Evolutionary conservation across 2,797 vertebrate species (phyloP).

Genomic region (Hipposideros larvatus): DNA sequence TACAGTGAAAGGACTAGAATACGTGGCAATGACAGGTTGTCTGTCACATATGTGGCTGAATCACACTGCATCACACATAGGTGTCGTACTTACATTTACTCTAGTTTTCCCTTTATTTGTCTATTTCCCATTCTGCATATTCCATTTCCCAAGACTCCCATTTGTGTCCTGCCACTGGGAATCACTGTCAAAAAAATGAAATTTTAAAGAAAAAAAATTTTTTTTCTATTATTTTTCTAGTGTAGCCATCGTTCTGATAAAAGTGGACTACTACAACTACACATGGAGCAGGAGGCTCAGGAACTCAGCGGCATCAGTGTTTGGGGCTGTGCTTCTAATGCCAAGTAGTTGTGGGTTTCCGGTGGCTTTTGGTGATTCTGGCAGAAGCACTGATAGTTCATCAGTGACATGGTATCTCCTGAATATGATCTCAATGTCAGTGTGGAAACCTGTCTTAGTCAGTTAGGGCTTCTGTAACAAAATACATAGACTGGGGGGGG

Average conservation of each 20-base stretch:
- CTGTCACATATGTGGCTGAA: background rate
- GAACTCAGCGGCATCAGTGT: background rate
- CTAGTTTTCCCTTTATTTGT: background rate
- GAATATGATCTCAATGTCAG: background rate
- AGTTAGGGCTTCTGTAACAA: background rate
- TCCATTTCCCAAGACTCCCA: background rate
- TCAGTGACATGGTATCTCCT: background rate
- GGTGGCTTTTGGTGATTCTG: background rate
- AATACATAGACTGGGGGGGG: background rate
- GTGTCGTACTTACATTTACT: background rate
- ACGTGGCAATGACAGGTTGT: background rate
- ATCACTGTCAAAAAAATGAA: background rate
- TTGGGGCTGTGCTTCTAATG: accelerated
- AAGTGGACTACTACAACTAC: background rate
- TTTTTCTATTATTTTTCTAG: background rate
- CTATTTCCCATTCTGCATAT: background rate
- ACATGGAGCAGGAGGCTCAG: no score
- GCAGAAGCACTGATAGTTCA: background rate
- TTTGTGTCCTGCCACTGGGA: background rate
- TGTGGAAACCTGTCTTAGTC: background rate
- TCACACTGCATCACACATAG: background rate
- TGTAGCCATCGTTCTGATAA: background rate
- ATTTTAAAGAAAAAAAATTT: background rate
- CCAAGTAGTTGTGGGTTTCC: background rate
- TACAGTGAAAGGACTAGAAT: background rate